Evolutionary conservation across 64 coral and sea anemone species (phyloP).

Genomic region (Anthopleura sola): DNA sequence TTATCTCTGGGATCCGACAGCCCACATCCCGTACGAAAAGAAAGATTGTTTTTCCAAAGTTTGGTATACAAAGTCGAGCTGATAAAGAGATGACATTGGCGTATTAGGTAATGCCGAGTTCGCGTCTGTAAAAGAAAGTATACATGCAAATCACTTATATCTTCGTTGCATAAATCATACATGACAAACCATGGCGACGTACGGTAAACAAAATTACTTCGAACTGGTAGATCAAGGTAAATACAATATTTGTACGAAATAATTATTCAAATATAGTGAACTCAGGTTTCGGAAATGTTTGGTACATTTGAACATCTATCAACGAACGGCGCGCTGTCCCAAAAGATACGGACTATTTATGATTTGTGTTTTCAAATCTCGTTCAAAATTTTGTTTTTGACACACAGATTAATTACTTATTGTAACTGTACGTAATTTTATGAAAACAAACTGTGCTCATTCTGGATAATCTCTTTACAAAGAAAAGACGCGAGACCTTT

Average conservation of each 20-base stretch:
- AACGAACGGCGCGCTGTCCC: neutral
- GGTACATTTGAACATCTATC: neutral
- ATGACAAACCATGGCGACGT: constrained; percentile 12
- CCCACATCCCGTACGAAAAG: neutral
- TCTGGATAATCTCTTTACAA: neutral
- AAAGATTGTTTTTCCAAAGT: neutral
- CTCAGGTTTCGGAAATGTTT: neutral
- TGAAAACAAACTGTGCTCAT: neutral
- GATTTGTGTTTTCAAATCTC: no score
- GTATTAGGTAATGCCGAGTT: neutral
- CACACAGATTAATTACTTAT: no score
- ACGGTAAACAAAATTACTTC: constrained; percentile 2
- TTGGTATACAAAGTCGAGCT: neutral
- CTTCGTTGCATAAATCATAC: neutral
- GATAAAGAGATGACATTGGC: neutral
- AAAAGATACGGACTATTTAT: no score
- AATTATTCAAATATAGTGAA: neutral
- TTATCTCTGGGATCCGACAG: neutral
- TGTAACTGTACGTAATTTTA: no score
- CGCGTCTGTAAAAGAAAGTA: neutral
- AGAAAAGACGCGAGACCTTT: neutral
- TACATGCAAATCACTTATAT: neutral
- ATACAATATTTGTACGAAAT: neutral
- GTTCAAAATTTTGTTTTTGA: no score
- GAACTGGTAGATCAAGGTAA: constrained; percentile 6